Evolutionary conservation across 2,797 vertebrate genomes (phyloP).

Genomic region (Falco concolor): DNA sequence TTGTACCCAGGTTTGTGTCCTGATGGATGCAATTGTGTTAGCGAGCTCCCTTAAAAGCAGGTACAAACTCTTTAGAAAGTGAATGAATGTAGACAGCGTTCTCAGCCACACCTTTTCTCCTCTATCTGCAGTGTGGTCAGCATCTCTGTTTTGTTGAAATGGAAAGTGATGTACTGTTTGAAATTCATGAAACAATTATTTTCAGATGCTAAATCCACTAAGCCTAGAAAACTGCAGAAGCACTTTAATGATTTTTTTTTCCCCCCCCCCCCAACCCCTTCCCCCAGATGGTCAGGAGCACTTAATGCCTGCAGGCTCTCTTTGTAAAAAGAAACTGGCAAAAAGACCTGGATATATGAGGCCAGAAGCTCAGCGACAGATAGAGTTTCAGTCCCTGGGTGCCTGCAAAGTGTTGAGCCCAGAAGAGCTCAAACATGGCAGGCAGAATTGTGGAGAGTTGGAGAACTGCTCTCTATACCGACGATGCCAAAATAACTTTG

Average conservation of each 20-base stretch:
- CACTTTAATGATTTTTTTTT: neutral
- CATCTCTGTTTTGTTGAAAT: neutral
- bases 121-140: neutral
- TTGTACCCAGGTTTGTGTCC: neutral
- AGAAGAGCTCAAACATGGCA: neutral
- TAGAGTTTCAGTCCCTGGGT: conserved; percentile 5
- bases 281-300: conserved; percentile 54
- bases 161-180: neutral
- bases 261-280: no score
- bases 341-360: conserved; percentile 83
- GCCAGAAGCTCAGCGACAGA: conserved; percentile 57
- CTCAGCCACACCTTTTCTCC: neutral
- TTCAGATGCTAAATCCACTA: neutral
- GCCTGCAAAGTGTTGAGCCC: neutral
- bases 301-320: conserved; percentile 25
- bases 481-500: neutral
- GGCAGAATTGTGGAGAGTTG: neutral
- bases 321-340: conserved; percentile 74
- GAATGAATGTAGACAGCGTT: neutral
- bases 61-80: neutral
- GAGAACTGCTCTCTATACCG: neutral
- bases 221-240: neutral
- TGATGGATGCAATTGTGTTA: neutral
- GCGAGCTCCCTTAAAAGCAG: neutral
- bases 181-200: neutral